These are phyloP conservation scores for Metalampra italica DNA, from an alignment of 2,888 invertebrate genomes.

Conservation along the genomic window DNA sequence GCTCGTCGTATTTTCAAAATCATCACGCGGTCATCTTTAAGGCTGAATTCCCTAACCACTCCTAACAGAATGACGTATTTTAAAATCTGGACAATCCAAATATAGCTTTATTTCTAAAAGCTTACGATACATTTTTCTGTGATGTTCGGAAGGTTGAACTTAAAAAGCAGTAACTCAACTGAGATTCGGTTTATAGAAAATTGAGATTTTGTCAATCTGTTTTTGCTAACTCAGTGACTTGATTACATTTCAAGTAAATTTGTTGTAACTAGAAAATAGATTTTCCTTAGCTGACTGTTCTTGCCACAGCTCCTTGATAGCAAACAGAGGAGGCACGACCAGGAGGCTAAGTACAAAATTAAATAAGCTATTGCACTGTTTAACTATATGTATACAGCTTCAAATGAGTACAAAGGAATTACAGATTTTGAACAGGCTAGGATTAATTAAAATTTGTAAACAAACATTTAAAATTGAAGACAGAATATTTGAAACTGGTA, in stretches of 20 bases:
- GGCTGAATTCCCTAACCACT: slow-evolving; percentile 36
- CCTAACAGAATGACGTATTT: slow-evolving; percentile 1
- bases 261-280: background rate
- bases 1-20: slow-evolving; percentile 74
- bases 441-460: no score
- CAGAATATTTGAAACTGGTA: no score
- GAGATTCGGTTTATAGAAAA: background rate
- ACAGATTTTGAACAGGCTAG: no score
- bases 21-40: slow-evolving; percentile 54
- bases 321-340: no score
- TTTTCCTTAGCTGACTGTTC: background rate
- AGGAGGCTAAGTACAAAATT: no score
- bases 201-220: slow-evolving; percentile 2
- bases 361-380: no score
- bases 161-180: slow-evolving; percentile 7
- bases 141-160: background rate
- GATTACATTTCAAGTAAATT: background rate
- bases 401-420: no score
- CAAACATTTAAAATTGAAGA: no score
- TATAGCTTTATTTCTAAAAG: background rate
- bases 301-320: background rate
- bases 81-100: background rate
- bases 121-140: background rate
- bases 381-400: no score
- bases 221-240: slow-evolving; percentile 5